phyloP scores from a whole-genome alignment of 1,140 invertebrate species.

The Temnothorax longispinosus region DNA sequence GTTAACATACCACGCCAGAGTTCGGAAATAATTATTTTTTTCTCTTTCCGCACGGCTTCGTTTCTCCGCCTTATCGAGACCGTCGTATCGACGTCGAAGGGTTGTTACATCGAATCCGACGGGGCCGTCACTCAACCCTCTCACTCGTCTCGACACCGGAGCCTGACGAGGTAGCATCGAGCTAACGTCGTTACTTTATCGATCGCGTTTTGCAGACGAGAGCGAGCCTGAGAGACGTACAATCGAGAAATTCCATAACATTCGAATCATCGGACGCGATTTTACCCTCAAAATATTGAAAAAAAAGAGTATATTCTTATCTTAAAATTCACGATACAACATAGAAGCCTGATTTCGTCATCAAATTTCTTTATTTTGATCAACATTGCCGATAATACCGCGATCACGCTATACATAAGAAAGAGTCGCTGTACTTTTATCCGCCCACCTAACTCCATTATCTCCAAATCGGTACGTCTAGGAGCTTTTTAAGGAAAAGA shows the following conservation, averaged over 20 bases:
- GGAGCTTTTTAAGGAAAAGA: neutral
- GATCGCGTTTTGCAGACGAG: slow-evolving; percentile 54
- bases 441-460: slow-evolving; percentile 22
- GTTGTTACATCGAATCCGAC: slow-evolving; percentile 68
- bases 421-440: slow-evolving; percentile 19
- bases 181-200: slow-evolving; percentile 63
- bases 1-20: slow-evolving; percentile 1
- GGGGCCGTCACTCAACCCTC: slow-evolving; percentile 61
- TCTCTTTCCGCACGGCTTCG: slow-evolving; percentile 50
- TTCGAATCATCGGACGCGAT: neutral
- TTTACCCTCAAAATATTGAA: neutral
- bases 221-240: slow-evolving; percentile 30
- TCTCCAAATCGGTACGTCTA: neutral
- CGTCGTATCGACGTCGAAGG: slow-evolving; percentile 60
- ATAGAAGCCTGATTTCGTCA: neutral
- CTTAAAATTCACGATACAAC: slow-evolving; percentile 17
- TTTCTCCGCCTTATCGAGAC: slow-evolving; percentile 53
- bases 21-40: slow-evolving; percentile 60
- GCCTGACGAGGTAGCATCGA: slow-evolving; percentile 63
- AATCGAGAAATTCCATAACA: slow-evolving; percentile 42
- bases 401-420: neutral
- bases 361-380: slow-evolving; percentile 33
- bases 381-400: slow-evolving; percentile 10
- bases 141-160: slow-evolving; percentile 63
- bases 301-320: slow-evolving; percentile 3